Base-by-base conservation (phyloP, 92 coral and sea anemone species). In the Palythoa grandis region DNA sequence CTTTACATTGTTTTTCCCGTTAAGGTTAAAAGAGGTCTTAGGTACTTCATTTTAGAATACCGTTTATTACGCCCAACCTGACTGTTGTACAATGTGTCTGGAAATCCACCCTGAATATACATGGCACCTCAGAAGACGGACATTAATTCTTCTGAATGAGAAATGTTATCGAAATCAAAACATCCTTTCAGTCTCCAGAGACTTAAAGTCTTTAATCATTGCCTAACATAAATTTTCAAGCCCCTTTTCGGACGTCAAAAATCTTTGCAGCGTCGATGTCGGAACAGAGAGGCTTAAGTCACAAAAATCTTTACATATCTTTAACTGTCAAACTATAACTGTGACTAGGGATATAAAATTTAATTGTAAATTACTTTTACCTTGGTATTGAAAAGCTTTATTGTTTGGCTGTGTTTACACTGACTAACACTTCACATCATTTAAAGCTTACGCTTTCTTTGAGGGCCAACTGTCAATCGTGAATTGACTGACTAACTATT, bases 371-470 rank as follows among this genome's bases (percentile, higher is more conserved):
- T 80, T 40, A 80, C 72, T 58, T 29, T 47, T 68, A 47, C 40
- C 20, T 29, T 15, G 58, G 53, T 80, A 50, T 66, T 25, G 22
- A 66, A 80, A 80, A 73, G 52, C 60, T 22, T 80, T 63, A 67
- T 80, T 80, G 73, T 48, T 40, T 48, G 38, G 40, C 63, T 13
- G 5, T 80, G 60, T 80, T 80, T 80, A 80, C 85, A 23, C 40
- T 65, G 72, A n/a, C 72, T 63, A 79, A 79, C 84, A 79, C 84
- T 50, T 79, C 73, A 57, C 84, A 47, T 61, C 73, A 63, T 38
- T 7, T 7, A 22, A 24, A 80, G 43, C n/a, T 80, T 13, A 66
- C 5, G 74, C 74, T 54, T 63, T 52, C 23, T 80, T 66, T 40
- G 74, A 29, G 47, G 47, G 53, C 85, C 20, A 80, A 68, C 85